phyloP scores from a whole-genome alignment of 2,888 invertebrate genomes.

The Candidula unifasciata region DNA sequence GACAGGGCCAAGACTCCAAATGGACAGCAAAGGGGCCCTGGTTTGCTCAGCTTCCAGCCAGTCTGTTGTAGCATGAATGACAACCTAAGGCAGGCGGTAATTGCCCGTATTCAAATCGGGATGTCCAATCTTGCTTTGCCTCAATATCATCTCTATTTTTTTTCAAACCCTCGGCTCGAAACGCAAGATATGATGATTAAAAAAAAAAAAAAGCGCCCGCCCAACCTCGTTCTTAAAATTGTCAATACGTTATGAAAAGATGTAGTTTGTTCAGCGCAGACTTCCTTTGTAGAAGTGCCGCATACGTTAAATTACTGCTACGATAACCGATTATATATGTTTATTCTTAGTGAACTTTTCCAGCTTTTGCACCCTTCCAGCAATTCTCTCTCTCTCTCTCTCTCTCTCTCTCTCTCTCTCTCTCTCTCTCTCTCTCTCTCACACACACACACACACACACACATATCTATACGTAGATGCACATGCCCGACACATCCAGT shows the following conservation, averaged over 20 bases:
- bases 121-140: not conserved
- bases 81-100: conserved; percentile 23
- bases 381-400: not conserved
- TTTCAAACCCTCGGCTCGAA: not conserved
- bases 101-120: conserved; percentile 36
- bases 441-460: not conserved
- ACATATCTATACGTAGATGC: no score
- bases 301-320: not conserved
- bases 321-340: not conserved
- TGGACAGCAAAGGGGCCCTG: not conserved
- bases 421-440: not conserved
- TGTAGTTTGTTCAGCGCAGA: not conserved
- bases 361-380: not conserved
- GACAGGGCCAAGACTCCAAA: conserved; percentile 2
- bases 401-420: not conserved
- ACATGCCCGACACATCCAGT: no score
- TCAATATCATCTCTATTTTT: not conserved
- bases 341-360: no score
- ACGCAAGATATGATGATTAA: conserved; percentile 1
- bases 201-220: not conserved
- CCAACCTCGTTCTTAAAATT: not conserved
- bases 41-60: not conserved
- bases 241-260: not conserved
- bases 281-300: not conserved
- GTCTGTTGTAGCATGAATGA: conserved; percentile 21